A percentile compares a stretch with the other conserved stretches of the same genome.
phyloP scores from a whole-genome alignment of 2,113 vertebrate species.

The Todiramphus saurophagus region DNA sequence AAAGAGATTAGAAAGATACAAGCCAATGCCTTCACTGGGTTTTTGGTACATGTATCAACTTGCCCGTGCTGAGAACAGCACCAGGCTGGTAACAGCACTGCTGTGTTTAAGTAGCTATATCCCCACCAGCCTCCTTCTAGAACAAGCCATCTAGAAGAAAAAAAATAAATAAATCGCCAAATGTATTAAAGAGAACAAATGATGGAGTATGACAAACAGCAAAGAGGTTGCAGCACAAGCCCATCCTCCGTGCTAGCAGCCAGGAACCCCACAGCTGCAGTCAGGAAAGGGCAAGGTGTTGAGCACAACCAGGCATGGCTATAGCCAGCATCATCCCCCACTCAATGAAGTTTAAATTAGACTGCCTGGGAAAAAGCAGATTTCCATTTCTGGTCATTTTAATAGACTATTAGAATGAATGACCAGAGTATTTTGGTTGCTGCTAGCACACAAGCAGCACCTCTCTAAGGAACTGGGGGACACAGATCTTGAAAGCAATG shows the following conservation, averaged over 20 bases:
- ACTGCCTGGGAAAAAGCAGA: neutral
- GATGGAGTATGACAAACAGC: neutral
- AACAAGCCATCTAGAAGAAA: neutral
- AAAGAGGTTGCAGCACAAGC: neutral
- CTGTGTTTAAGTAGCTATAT: neutral
- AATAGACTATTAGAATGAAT: neutral
- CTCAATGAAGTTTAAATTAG: neutral
- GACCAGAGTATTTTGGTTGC: neutral
- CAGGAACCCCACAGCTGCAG: neutral
- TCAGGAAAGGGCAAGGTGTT: neutral
- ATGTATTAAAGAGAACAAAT: neutral
- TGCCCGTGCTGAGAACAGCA: neutral
- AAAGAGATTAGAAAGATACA: neutral
- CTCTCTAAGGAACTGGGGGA: neutral
- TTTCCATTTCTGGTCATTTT: neutral
- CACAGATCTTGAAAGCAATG: neutral
- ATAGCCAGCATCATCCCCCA: neutral
- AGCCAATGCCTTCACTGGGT: neutral
- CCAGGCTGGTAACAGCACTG: neutral
- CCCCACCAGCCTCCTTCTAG: neutral
- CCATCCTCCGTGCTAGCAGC: accelerated
- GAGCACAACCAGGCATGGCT: neutral
- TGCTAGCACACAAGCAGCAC: neutral
- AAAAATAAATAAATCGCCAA: neutral
- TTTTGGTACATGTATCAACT: neutral